Evolutionary conservation across 2,888 invertebrate genomes (phyloP).

Genomic region (Dryomyza anilis): DNA sequence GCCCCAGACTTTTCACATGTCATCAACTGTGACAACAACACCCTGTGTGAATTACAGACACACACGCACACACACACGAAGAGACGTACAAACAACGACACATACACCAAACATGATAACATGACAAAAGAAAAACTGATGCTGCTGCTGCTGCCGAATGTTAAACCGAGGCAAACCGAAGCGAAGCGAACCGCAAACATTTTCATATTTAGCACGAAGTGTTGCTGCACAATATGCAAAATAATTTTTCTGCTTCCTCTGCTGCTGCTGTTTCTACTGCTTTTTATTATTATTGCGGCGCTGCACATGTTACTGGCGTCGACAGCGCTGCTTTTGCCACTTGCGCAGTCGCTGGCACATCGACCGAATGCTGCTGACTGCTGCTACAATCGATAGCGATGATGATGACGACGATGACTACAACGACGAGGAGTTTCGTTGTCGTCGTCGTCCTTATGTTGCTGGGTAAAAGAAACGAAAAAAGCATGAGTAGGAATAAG

Average conservation of each 20-base stretch:
- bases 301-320: not conserved
- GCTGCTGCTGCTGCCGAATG: not conserved
- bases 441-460: constrained; percentile 18
- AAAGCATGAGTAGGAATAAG: constrained; percentile 4
- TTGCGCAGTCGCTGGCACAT: constrained; percentile 15
- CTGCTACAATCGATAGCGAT: constrained; percentile 4
- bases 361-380: constrained; percentile 19
- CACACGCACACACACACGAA: constrained; percentile 39
- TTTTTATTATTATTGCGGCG: not conserved
- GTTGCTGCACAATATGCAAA: not conserved
- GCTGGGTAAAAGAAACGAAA: not conserved
- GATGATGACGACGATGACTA: constrained; percentile 9
- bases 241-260: not conserved
- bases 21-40: no score
- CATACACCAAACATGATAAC: not conserved
- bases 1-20: no score
- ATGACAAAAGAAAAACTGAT: not conserved
- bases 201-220: not conserved
- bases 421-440: no score
- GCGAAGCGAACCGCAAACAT: not conserved
- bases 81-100: constrained; percentile 27
- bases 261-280: not conserved
- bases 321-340: not conserved
- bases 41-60: constrained; percentile 1
- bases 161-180: not conserved